Base-by-base conservation (phyloP, 2,888 invertebrate species). In the Sphinx pinastri region DNA sequence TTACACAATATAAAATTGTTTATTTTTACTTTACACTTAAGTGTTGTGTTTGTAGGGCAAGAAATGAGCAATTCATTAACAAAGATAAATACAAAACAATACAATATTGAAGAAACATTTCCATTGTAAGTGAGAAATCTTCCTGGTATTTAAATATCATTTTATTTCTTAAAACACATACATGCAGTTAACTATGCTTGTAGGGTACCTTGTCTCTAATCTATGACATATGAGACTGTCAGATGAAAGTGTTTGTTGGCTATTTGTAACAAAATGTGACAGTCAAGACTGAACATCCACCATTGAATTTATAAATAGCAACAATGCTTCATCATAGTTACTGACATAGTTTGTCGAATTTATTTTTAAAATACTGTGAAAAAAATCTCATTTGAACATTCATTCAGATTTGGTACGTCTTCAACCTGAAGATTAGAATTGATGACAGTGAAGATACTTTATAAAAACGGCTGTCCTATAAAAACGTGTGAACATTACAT, bases 1-100 rank as follows among this genome's bases (percentile, higher is more conserved):
- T 67, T 71, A 68, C 54, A 73, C 74, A 77, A 77, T 76, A 75
- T 76, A 69, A 74, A 73, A 78, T 77, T 76, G 70, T 76, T 79
- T 78, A 76, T 79, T 78, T 72, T 73, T 71, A 74, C 72, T 71
- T 57, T 71, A 70, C 47, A 38, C 19, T 19, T 47, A 16, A 60
- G 60, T 63, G 13, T 63, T 60, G 13, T 63, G 11, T 63, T 63
- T 63, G 13, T 63, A 63, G 49, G 63, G 19, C 19, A 49, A 63
- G 13, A 63, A 19, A 45, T 60, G 13, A 25, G 12, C 16, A 47
- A 60, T 12, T 47, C 4, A 49, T 7, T 12, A 3, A 8, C 14
- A 14, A 51, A 55, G 12, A 16, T 47, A 60, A 60, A 60, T 60
- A 47, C 38, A 60, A 16, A 60, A 47, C 11, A 45, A 6, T n/a